phyloP scores from a whole-genome alignment of 2,888 invertebrate species.

The Synergus laeviventris region DNA sequence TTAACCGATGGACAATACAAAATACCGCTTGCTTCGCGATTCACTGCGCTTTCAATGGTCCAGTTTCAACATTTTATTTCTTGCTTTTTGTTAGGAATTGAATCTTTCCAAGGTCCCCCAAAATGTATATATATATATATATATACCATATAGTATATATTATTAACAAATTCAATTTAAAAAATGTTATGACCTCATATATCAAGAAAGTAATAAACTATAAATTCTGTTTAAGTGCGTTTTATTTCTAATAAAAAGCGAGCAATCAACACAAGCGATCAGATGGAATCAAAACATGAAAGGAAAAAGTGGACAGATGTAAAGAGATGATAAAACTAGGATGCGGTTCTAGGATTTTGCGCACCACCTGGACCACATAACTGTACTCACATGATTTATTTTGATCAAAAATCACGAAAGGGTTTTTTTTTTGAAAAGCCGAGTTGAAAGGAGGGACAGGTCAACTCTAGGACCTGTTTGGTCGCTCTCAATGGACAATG shows the following conservation, averaged over 20 bases:
- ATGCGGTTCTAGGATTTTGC: constrained; percentile 33
- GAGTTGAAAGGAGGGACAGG: constrained; percentile 69
- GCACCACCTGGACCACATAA: constrained; percentile 65
- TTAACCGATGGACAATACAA: constrained; percentile 73
- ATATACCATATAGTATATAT: too few relatives aligned
- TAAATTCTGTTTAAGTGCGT: constrained; percentile 30
- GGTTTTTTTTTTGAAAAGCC: constrained; percentile 65
- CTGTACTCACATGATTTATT: constrained; percentile 74
- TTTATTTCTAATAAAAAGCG: constrained; percentile 33
- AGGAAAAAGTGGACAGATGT: constrained; percentile 30
- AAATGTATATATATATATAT: neutral
- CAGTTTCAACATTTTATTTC: constrained; percentile 37
- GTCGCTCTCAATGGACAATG: constrained; percentile 74
- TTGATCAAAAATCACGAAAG: constrained; percentile 73
- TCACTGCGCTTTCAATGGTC: constrained; percentile 62
- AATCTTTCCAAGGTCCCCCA: neutral
- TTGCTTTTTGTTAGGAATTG: neutral
- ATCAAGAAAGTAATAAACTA: constrained; percentile 3
- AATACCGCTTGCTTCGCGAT: constrained; percentile 60
- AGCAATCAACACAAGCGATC: constrained; percentile 23
- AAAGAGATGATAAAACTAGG: constrained; percentile 23
- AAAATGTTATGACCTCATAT: neutral
- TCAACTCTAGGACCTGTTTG: constrained; percentile 72
- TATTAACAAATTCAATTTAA: neutral
- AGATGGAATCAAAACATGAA: constrained; percentile 26